A percentile compares a stretch with the other conserved stretches of the same genome.
Conservation (phyloP, 2,113 vertebrate species). For the Pseudopipra pipra region DNA sequence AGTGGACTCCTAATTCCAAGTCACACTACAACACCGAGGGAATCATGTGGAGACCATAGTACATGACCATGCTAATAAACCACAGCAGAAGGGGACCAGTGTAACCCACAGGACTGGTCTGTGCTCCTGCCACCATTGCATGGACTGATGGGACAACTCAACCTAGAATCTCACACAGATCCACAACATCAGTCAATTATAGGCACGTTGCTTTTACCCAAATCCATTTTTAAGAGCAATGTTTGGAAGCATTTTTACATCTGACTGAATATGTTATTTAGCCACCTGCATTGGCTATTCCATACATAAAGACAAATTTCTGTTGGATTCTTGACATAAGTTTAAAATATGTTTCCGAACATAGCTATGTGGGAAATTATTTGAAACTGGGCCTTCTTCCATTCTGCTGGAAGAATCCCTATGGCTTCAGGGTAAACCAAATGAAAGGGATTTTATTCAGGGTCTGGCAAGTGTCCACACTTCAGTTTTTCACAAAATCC, state of each 20-base stretch:
- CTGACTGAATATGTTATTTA: background rate
- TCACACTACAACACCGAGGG: background rate
- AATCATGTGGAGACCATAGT: accelerated
- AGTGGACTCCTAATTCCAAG: background rate
- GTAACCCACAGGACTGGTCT: background rate
- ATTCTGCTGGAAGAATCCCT: background rate
- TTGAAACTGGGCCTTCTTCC: conserved; percentile 3
- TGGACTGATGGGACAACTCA: background rate
- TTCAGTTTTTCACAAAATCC: background rate
- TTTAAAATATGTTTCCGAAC: background rate
- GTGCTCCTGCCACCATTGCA: background rate
- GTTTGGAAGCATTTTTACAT: background rate
- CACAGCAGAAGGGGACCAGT: background rate
- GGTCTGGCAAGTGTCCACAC: background rate
- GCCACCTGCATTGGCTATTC: conserved; percentile 3
- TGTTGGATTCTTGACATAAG: conserved; percentile 3
- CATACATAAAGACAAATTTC: background rate
- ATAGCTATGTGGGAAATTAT: background rate
- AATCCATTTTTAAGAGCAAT: background rate
- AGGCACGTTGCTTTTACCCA: background rate
- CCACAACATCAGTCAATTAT: background rate
- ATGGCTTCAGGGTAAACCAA: conserved; percentile 15
- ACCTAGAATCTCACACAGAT: background rate
- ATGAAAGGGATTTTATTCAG: conserved; percentile 36
- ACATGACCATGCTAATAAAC: background rate